phyloP scores from a whole-genome alignment of 2,888 invertebrate genomes.

The Petrolisthes manimaculis region DNA sequence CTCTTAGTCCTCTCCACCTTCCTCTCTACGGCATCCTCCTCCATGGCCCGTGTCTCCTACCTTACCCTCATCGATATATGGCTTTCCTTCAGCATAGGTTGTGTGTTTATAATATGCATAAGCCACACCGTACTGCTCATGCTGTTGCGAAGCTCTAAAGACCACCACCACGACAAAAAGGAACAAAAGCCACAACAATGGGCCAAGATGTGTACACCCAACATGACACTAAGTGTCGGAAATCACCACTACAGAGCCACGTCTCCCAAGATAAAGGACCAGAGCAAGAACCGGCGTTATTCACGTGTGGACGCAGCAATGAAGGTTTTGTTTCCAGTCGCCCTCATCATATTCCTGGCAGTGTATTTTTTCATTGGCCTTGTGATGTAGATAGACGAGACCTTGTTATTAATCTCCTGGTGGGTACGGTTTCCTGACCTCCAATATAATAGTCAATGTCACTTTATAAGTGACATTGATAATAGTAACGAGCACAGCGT shows the following conservation, averaged over 20 bases:
- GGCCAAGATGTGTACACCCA: constrained; percentile 4
- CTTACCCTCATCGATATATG: constrained; percentile 41
- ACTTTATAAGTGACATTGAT: too few species aligned
- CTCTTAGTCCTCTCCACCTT: constrained; percentile 45
- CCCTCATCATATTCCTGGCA: background rate
- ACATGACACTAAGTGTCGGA: background rate
- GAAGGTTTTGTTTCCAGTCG: background rate
- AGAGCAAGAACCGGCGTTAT: background rate
- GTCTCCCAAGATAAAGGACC: background rate
- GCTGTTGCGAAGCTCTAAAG: background rate
- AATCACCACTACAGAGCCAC: background rate
- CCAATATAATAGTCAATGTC: too few species aligned
- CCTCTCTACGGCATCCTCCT: constrained; percentile 37
- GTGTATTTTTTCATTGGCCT: background rate
- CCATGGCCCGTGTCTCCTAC: constrained; percentile 45
- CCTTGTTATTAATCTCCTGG: too few species aligned
- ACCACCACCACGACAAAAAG: background rate
- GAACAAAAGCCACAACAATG: background rate
- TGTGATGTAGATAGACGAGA: too few species aligned
- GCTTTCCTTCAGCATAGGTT: constrained; percentile 35
- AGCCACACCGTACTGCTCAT: background rate
- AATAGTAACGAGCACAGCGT: too few species aligned
- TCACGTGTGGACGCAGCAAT: background rate
- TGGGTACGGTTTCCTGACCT: too few species aligned
- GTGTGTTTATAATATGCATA: constrained; percentile 31